phyloP scores from a whole-genome alignment of 2,797 vertebrate species.

The Chaetodon trifasciatus region DNA sequence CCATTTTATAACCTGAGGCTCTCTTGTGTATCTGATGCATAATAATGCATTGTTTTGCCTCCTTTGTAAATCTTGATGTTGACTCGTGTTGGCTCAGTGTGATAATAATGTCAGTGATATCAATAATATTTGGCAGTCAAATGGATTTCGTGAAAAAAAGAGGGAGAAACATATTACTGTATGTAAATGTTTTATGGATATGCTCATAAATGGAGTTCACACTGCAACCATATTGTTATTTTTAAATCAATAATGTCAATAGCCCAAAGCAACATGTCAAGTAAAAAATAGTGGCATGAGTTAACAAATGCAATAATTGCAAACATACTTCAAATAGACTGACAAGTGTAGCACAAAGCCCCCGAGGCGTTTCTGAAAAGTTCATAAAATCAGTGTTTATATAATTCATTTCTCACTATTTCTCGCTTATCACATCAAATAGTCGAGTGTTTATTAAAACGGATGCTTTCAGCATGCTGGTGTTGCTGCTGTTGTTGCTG shows the following conservation, averaged over 20 bases:
- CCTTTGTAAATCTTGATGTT: conserved; percentile 54
- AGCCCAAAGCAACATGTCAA: conserved; percentile 77
- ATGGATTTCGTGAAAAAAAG: conserved; percentile 58
- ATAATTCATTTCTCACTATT: conserved; percentile 69
- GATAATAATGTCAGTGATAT: conserved; percentile 71
- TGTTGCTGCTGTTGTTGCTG: conserved; percentile 1
- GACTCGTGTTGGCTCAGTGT: conserved; percentile 56
- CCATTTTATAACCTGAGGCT: conserved; percentile 46
- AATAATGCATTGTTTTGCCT: conserved; percentile 54
- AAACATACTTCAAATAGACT: conserved; percentile 83
- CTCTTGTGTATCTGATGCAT: conserved; percentile 37
- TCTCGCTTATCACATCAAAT: conserved; percentile 68
- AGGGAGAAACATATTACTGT: conserved; percentile 65
- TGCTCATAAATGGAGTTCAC: conserved; percentile 68
- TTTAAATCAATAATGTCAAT: conserved; percentile 84
- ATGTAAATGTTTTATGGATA: conserved; percentile 79
- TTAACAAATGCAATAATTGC: conserved; percentile 85
- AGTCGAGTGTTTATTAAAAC: conserved; percentile 67
- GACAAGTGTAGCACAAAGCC: conserved; percentile 71
- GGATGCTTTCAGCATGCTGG: conserved; percentile 44
- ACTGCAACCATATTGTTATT: conserved; percentile 73
- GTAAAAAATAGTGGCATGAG: conserved; percentile 71
- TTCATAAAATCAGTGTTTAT: conserved; percentile 79
- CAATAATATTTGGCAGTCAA: conserved; percentile 69
- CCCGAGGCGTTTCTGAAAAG: conserved; percentile 74